These are phyloP conservation scores for Arvicanthis niloticus DNA, from an alignment of 2,113 vertebrate species.

Conservation along the genomic window DNA sequence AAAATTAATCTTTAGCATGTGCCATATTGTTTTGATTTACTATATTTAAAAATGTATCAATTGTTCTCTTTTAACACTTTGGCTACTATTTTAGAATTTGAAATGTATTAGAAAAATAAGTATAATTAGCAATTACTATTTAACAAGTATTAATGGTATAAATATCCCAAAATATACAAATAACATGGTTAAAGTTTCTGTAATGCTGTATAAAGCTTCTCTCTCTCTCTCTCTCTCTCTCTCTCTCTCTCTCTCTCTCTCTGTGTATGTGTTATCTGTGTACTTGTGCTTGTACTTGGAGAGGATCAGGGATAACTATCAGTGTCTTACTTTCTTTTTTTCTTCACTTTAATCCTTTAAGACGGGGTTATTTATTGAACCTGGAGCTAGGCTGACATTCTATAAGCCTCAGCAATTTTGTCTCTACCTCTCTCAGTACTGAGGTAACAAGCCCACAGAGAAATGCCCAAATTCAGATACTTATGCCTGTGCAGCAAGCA, in stretches of 20 bases:
- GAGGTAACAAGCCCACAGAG: background rate
- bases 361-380: background rate
- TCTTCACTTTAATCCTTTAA: background rate
- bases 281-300: background rate
- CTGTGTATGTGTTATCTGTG: background rate
- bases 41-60: conserved; percentile 59
- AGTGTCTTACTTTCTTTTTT: background rate
- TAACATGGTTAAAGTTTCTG: background rate
- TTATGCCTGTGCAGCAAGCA: background rate
- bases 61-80: conserved; percentile 67
- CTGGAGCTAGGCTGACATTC: background rate
- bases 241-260: no score
- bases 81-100: conserved; percentile 72
- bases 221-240: background rate
- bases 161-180: conserved; percentile 1
- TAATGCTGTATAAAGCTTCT: background rate
- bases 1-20: conserved; percentile 76
- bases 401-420: background rate
- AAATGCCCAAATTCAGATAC: background rate
- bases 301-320: background rate
- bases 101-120: conserved; percentile 70
- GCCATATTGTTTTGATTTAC: conserved; percentile 73
- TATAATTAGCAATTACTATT: conserved; percentile 51
- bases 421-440: background rate
- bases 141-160: conserved; percentile 1